A percentile compares a stretch with the other conserved stretches of the same genome.
phyloP scores from a whole-genome alignment of 2,797 vertebrate genomes.

The Chiloscyllium punctatum region DNA sequence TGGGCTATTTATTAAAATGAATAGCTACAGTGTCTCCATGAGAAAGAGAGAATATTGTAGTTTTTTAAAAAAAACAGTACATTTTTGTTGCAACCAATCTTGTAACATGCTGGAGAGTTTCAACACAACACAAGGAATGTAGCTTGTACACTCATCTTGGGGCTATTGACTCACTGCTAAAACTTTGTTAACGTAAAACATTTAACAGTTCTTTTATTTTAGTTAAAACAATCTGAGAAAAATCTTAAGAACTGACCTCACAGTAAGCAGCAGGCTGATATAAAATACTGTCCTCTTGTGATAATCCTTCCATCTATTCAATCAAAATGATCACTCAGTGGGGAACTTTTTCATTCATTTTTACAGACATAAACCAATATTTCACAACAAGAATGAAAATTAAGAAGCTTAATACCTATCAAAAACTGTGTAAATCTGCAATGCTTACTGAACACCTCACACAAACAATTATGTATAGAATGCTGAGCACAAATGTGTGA shows the following conservation, averaged over 20 bases:
- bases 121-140: conserved; percentile 31
- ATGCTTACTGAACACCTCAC: conserved; percentile 33
- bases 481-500: conserved; percentile 21
- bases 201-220: conserved; percentile 38
- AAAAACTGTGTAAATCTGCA: conserved; percentile 31
- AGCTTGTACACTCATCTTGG: conserved; percentile 31
- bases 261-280: conserved; percentile 99
- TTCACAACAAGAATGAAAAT: conserved; percentile 47
- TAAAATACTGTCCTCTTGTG: conserved; percentile 99
- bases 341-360: conserved; percentile 91
- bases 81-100: conserved; percentile 34
- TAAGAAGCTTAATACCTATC: conserved; percentile 33
- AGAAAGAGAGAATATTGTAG: conserved; percentile 27
- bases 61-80: neutral
- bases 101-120: conserved; percentile 36
- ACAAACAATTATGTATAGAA: conserved; percentile 25
- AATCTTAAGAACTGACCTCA: conserved; percentile 99
- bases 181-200: conserved; percentile 31
- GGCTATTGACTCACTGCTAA: conserved; percentile 12
- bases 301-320: conserved; percentile 99
- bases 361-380: conserved; percentile 77
- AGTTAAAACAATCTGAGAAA: conserved; percentile 57
- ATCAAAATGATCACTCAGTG: conserved; percentile 99
- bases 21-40: conserved; percentile 21
- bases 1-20: conserved; percentile 35